phyloP scores from a whole-genome alignment of 2,888 invertebrate genomes.

The Tetragnatha montana region DNA sequence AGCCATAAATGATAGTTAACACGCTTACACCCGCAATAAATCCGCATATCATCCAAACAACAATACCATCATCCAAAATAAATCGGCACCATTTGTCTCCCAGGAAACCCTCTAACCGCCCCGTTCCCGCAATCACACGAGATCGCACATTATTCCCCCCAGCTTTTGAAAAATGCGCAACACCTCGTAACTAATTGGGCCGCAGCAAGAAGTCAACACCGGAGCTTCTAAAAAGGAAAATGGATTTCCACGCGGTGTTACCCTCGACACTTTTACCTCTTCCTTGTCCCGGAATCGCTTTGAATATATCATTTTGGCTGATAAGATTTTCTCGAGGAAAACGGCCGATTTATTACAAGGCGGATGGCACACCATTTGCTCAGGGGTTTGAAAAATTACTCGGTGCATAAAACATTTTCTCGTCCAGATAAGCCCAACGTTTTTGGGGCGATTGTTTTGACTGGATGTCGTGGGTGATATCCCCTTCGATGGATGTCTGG shows the following conservation, averaged over 20 bases:
- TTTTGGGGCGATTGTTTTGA: slow-evolving; percentile 9
- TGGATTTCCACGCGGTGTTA: slow-evolving; percentile 10
- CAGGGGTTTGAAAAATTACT: slow-evolving; percentile 20
- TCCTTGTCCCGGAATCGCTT: slow-evolving; percentile 1
- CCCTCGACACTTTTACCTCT: not conserved
- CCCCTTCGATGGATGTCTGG: not conserved
- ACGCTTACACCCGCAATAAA: too few species aligned
- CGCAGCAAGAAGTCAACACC: slow-evolving; percentile 6
- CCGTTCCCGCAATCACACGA: too few species aligned
- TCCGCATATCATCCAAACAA: too few species aligned
- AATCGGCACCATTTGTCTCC: too few species aligned
- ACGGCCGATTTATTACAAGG: slow-evolving; percentile 46
- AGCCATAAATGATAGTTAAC: too few species aligned
- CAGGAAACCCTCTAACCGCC: too few species aligned
- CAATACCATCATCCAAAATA: too few species aligned
- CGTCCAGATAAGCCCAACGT: slow-evolving; percentile 14
- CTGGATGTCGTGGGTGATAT: not conserved
- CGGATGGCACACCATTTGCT: slow-evolving; percentile 51
- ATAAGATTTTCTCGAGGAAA: slow-evolving; percentile 48
- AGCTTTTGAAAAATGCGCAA: not conserved
- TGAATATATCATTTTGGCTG: slow-evolving; percentile 50
- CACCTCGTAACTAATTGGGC: slow-evolving; percentile 23
- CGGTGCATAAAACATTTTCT: slow-evolving; percentile 30
- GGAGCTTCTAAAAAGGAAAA: slow-evolving; percentile 20
- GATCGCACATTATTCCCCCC: too few species aligned